Conservation (phyloP, 2,113 vertebrate species). For the Gadus macrocephalus region DNA sequence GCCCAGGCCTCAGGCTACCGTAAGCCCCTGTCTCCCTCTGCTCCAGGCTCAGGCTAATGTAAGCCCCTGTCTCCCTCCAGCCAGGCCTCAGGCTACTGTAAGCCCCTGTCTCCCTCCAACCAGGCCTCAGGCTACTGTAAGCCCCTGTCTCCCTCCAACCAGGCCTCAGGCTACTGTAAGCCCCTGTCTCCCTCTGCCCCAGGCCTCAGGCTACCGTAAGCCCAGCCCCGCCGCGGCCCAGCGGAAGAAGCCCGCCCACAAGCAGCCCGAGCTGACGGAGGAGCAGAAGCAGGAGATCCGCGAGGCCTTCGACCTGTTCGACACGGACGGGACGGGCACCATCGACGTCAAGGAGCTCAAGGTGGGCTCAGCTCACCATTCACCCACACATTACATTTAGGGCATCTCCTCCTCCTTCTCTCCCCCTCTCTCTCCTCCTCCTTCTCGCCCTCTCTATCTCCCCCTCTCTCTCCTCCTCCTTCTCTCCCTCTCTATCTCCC, state of each 20-base stretch:
- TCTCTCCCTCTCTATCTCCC: too few species aligned
- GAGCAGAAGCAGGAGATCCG: constrained; percentile 89
- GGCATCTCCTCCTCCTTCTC: too few species aligned
- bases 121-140: too few species aligned
- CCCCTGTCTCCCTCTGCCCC: not conserved
- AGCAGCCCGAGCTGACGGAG: constrained; percentile 82
- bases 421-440: too few species aligned
- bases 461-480: too few species aligned
- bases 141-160: too few species aligned
- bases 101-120: not conserved
- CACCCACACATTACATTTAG: too few species aligned
- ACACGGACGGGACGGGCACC: constrained; percentile 83
- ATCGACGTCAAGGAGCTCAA: constrained; percentile 93
- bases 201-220: constrained; percentile 80
- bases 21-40: not conserved
- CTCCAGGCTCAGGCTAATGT: not conserved
- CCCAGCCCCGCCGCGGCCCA: constrained; percentile 55
- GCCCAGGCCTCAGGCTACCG: too few species aligned
- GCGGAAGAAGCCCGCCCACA: constrained; percentile 72
- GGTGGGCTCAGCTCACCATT: constrained; percentile 52
- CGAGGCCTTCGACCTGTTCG: constrained; percentile 92
- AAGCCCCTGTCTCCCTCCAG: too few species aligned
- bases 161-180: too few species aligned
- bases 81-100: not conserved
- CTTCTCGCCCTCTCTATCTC: too few species aligned